Conservation (phyloP, 2,113 vertebrate genomes). For the Ariopsis seemanni region DNA sequence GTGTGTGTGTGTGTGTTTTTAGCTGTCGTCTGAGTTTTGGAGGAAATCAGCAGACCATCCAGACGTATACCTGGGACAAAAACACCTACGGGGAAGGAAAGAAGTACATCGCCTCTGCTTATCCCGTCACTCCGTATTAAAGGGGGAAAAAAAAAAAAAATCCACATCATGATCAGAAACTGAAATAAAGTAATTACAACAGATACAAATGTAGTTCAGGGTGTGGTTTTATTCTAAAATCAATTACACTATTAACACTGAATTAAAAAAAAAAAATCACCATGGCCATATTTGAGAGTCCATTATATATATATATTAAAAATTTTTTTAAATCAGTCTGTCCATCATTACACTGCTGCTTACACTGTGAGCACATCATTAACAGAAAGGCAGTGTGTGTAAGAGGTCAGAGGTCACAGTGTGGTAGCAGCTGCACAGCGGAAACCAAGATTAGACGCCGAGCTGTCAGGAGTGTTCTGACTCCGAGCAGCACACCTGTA, state of each 20-base stretch:
- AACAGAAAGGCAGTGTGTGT: background rate
- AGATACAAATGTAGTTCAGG: background rate
- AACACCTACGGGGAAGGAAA: constrained; percentile 77
- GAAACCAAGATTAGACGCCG: constrained; percentile 93
- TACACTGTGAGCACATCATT: background rate
- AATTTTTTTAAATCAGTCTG: background rate
- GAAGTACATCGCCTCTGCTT: constrained; percentile 86
- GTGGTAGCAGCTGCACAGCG: constrained; percentile 75
- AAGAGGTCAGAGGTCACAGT: constrained; percentile 18
- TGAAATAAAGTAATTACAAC: background rate
- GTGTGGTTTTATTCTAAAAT: background rate
- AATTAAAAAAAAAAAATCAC: background rate
- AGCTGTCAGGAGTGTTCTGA: constrained; percentile 94
- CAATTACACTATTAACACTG: background rate
- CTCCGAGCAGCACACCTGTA: constrained; percentile 95
- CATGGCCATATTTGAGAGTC: background rate
- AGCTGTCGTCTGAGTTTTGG: constrained; percentile 87
- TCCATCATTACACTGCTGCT: background rate
- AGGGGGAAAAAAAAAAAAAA: no score
- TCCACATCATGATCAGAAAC: background rate
- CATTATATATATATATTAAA: background rate
- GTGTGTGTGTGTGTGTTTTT: constrained; percentile 1
- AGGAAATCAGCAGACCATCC: constrained; percentile 76
- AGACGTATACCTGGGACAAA: constrained; percentile 90
- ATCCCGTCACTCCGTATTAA: constrained; percentile 68